Conservation (phyloP, 2,888 invertebrate genomes). For the Philhelius pedissequus region DNA sequence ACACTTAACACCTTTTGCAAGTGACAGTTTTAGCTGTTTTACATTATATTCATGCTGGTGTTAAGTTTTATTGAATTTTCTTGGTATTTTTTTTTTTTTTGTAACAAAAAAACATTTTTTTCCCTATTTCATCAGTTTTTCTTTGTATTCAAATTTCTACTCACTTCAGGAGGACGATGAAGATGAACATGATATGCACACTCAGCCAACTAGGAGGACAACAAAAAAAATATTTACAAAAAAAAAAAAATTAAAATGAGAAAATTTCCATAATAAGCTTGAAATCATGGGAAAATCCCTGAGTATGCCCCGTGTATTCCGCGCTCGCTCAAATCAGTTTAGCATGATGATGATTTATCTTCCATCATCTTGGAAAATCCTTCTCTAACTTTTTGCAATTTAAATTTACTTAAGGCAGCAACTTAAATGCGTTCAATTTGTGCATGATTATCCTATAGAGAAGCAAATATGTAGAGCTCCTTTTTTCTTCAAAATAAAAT, state of each 20-base stretch:
- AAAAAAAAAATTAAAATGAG: neutral
- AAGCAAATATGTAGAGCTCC: neutral
- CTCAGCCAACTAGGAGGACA: neutral
- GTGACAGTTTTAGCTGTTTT: constrained; percentile 22
- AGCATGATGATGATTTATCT: constrained; percentile 18
- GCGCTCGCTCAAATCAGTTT: neutral
- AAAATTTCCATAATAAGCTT: constrained; percentile 52
- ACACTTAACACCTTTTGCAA: constrained; percentile 34
- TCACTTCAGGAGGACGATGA: neutral
- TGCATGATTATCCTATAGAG: constrained; percentile 27
- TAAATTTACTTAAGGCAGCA: constrained; percentile 50
- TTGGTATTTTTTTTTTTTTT: neutral
- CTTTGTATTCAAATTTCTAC: constrained; percentile 41
- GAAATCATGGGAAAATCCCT: constrained; percentile 29
- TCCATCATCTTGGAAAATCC: neutral
- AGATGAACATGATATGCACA: constrained; percentile 40
- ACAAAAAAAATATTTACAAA: neutral
- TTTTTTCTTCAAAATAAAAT: neutral
- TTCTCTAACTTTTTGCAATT: constrained; percentile 38
- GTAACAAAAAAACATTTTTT: neutral
- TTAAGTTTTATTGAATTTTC: constrained; percentile 7
- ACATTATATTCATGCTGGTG: neutral
- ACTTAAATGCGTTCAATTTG: constrained; percentile 57
- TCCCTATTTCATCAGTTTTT: neutral
- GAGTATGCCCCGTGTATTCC: neutral